Base-by-base conservation (phyloP, 2,113 vertebrate species). In the Natator depressus region DNA sequence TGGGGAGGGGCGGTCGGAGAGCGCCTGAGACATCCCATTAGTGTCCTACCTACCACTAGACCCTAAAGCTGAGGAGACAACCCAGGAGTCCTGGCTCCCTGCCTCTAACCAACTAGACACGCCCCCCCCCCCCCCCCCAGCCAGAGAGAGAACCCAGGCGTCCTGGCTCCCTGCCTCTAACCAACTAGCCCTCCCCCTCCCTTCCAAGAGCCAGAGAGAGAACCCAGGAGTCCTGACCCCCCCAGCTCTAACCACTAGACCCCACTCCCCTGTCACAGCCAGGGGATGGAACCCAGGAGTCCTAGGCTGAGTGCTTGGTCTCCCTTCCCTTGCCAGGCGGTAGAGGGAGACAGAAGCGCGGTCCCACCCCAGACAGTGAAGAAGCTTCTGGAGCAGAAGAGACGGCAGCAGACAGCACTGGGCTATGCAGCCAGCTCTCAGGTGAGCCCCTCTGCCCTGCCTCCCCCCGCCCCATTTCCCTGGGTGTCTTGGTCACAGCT, bases 331-430 rank as follows among this genome's bases (percentile, higher is more conserved):
- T 17, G 62, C 27, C 86, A 98, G 97, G 96, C 85, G 93, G 94
- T 89, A 95, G 96, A 42, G 87, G 87, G 35, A 69, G 96, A 97
- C 53, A 96, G 96, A 47, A 96, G 85, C 89, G 98, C 98, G 97
- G 98, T 98, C 97, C 98, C 98, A 25, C 98, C 98, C 82, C 99
- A 99, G 97, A 99, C 99, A 1, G 99, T 99, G 89, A 99, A 99
- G 97, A 99, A 99, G 95, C 99, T 99, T 90, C 96, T 99, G 98
- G 99, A 99, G 95, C 98, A 99, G 97, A 99, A 99, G 97, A 98
- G 99, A 90, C 99, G 98, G 91, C 98, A 98, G 5, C 98, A 99
- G 96, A 98, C 98, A 0, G 93, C 93, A 57, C 94, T 93, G 50
- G 91, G 94, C 2, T 95, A 95, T 4, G 46, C 88, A 3, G 12